These are phyloP conservation scores for Aricia artaxerxes DNA, from an alignment of 2,888 invertebrate genomes.

Conservation along the genomic window DNA sequence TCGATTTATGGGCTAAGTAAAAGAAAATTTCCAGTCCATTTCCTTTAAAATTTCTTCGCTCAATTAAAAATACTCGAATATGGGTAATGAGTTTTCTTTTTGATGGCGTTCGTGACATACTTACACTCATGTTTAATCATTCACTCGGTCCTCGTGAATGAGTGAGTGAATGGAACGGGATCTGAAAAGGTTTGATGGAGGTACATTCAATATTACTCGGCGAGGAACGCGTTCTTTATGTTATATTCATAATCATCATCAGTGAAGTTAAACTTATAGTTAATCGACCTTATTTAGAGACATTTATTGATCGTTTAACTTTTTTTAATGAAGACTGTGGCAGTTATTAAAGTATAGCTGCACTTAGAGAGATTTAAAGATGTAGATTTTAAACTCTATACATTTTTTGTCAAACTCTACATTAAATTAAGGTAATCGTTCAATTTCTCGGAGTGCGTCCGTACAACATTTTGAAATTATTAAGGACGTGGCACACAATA, in stretches of 20 bases:
- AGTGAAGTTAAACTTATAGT: not conserved
- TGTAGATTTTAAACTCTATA: no score
- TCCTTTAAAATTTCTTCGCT: slow-evolving; percentile 14
- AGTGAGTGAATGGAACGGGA: slow-evolving; percentile 21
- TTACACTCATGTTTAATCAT: slow-evolving; percentile 33
- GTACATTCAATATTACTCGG: slow-evolving; percentile 6
- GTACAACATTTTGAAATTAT: no score
- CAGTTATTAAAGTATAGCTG: no score
- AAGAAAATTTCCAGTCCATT: not conserved
- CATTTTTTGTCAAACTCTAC: no score
- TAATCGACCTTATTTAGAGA: no score
- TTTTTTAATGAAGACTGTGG: no score
- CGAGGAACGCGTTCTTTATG: not conserved
- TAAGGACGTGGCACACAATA: no score
- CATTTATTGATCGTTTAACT: no score
- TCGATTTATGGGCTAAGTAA: not conserved
- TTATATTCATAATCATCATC: not conserved
- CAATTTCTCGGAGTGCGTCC: no score
- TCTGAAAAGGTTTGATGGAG: slow-evolving; percentile 13
- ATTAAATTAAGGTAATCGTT: no score
- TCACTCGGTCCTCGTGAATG: slow-evolving; percentile 18
- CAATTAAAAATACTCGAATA: slow-evolving; percentile 26
- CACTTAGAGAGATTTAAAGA: no score
- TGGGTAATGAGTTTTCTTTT: slow-evolving; percentile 20
- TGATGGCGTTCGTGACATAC: slow-evolving; percentile 31